Conservation (phyloP, 2,888 invertebrate genomes). For the Stratiomys singularior region DNA sequence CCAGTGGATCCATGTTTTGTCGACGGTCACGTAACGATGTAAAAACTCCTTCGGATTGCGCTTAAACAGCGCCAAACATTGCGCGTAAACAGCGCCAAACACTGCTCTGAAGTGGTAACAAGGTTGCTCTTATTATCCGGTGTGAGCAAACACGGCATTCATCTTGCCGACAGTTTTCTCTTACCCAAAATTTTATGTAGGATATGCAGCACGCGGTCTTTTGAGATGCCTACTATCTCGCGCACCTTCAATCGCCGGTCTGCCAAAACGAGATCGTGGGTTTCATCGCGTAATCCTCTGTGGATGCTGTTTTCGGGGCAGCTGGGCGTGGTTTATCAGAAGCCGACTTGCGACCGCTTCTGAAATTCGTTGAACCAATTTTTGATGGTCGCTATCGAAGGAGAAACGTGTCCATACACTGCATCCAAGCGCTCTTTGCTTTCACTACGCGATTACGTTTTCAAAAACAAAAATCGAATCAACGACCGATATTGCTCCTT, state of each 20-base stretch:
- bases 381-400: slow-evolving; percentile 24
- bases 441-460: too few relatives aligned
- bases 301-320: slow-evolving; percentile 36
- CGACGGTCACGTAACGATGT: slow-evolving; percentile 40
- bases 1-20: slow-evolving; percentile 20
- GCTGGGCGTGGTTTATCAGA: slow-evolving; percentile 43
- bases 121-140: slow-evolving; percentile 39
- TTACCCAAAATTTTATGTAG: slow-evolving; percentile 44
- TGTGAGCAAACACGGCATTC: slow-evolving; percentile 39
- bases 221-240: slow-evolving; percentile 41
- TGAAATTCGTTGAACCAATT: slow-evolving; percentile 43
- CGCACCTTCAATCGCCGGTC: not conserved
- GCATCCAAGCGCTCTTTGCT: too few relatives aligned
- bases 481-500: not conserved
- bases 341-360: slow-evolving; percentile 39
- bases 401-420: not conserved
- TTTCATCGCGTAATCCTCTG: slow-evolving; percentile 32
- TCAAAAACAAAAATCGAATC: not conserved
- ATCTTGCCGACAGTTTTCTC: slow-evolving; percentile 41
- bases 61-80: slow-evolving; percentile 42
- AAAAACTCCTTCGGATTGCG: slow-evolving; percentile 42
- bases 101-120: slow-evolving; percentile 39
- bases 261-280: too few relatives aligned
- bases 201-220: slow-evolving; percentile 40
- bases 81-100: slow-evolving; percentile 38